Base-by-base conservation (phyloP, 1,140 invertebrate species). In the Drosophila nannoptera region DNA sequence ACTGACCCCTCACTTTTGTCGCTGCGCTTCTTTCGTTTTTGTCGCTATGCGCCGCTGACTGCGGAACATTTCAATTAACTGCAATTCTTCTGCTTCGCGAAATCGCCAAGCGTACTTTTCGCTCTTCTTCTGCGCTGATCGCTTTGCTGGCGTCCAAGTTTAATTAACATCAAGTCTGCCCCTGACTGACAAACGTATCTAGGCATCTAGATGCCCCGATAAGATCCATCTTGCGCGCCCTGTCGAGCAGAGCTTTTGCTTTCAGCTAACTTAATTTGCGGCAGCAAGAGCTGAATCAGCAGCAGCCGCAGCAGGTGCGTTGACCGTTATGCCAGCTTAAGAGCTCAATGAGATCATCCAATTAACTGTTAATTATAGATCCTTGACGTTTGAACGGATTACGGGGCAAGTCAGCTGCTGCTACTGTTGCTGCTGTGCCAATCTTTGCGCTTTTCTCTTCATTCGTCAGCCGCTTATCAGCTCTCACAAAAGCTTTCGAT, bases 21-120 rank as follows among this genome's bases (percentile, higher is more conserved):
- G 72, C 62, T 80, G 68, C 78, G 72, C 22, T 22, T 22, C 22
- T 22, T 22, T 22, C 22, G 62, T 83, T 78, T 82, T 76, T 84
- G 80, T 83, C 78, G 78, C 78, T 72, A 71, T 62, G 73, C 65
- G 62, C 64, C 60, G 61, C 45, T 42, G 53, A 14, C 35, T 73
- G 65, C 73, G 63, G 72, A 88, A 88, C 87, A 88, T 88, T 88
- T 88, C 87, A 88, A 88, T 88, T 88, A 88, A 88, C 77, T 88
- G 87, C 87, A 87, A 84, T 84, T 88, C 78, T 80, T 87, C 46
- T 75, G 73, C 71, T 77, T 66, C 62, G 66, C 50, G 50, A 64
- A 52, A 62, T 61, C 68, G 69, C 78, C 82, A 82, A 77, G 74
- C 74, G 73, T 82, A 22, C 22, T 22, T 22, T 22, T 22, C 22